These are phyloP conservation scores for Orchestia grillus DNA, from an alignment of 1,140 invertebrate genomes.

Conservation along the genomic window DNA sequence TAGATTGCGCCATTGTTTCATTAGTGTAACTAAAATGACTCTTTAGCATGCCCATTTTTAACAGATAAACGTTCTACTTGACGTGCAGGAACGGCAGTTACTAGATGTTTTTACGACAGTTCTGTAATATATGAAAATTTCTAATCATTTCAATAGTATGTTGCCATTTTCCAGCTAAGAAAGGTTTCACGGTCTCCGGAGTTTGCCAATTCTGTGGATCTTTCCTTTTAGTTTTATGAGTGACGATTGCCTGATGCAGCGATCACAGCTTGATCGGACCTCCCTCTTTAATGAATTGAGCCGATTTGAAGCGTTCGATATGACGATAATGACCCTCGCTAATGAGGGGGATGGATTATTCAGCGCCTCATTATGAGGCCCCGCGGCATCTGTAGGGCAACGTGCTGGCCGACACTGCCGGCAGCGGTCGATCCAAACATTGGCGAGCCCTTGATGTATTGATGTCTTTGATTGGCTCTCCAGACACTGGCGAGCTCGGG, in stretches of 20 bases:
- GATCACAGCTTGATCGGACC: neutral
- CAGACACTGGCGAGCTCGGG: no score
- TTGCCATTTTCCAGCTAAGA: neutral
- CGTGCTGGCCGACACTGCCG: neutral
- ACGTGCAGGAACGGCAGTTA: neutral
- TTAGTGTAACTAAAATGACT: no score
- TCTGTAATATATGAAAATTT: neutral
- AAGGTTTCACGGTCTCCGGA: neutral
- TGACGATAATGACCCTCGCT: neutral
- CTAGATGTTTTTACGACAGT: neutral
- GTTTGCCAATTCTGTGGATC: neutral
- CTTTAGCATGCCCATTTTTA: no score
- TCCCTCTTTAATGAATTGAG: neutral
- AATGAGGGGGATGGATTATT: neutral
- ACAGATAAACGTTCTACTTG: no score
- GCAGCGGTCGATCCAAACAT: neutral
- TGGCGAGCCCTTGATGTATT: neutral
- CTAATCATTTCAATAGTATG: neutral
- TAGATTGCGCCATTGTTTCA: no score
- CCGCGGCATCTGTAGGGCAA: neutral
- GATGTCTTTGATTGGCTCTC: no score
- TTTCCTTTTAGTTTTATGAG: neutral
- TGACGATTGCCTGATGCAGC: neutral
- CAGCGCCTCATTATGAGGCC: neutral
- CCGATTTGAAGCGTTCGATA: neutral